These are phyloP conservation scores for Chelonia mydas DNA, from an alignment of 2,797 vertebrate genomes.

Conservation along the genomic window DNA sequence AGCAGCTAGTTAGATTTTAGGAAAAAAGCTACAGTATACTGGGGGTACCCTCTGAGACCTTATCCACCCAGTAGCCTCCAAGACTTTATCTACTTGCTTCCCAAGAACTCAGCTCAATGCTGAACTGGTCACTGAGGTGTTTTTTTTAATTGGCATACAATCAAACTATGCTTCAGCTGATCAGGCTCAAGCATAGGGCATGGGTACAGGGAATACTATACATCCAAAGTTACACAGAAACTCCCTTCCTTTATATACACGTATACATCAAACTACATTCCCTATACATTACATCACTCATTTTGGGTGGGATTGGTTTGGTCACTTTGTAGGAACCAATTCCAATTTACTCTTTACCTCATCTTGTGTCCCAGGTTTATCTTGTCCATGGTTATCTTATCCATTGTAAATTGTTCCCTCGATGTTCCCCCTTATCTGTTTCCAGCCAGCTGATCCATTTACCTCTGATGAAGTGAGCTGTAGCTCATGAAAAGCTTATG, in stretches of 20 bases:
- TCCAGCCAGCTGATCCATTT: not conserved
- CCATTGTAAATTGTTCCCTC: not conserved
- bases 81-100: not conserved
- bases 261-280: not conserved
- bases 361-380: not conserved
- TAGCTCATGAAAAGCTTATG: too few relatives aligned
- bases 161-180: not conserved
- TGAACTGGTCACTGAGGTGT: not conserved
- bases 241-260: not conserved
- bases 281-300: not conserved
- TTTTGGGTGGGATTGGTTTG: not conserved
- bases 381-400: not conserved
- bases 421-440: not conserved
- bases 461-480: too few relatives aligned
- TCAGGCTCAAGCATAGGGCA: not conserved
- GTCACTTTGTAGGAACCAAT: not conserved
- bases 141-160: not conserved
- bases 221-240: not conserved
- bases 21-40: not conserved
- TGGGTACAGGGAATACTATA: too few relatives aligned
- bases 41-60: not conserved
- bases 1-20: accelerated
- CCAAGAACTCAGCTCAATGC: not conserved
- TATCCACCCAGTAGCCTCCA: not conserved
- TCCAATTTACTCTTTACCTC: not conserved